A percentile compares a stretch with the other conserved stretches of the same genome.
Evolutionary conservation across 2,797 vertebrate species (phyloP).

Genomic region (Sibirionetta formosa): DNA sequence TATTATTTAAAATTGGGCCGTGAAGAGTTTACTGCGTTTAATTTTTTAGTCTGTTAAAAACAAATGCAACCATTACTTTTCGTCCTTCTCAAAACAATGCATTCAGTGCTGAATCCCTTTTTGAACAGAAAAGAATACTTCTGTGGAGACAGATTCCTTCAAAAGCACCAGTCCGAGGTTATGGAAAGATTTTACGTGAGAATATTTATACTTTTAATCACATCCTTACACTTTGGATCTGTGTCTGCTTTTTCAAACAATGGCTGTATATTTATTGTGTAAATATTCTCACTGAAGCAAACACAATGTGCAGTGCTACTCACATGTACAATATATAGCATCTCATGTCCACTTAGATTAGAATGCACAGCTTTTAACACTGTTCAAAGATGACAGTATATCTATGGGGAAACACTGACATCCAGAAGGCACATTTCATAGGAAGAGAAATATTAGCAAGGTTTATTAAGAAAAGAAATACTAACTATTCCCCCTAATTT

Average conservation of each 20-base stretch:
- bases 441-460: slow-evolving; percentile 77
- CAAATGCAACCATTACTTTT: slow-evolving; percentile 32
- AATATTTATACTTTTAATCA: slow-evolving; percentile 26
- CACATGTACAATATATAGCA: slow-evolving; percentile 84
- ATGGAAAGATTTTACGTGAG: slow-evolving; percentile 13
- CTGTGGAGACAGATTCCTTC: background rate
- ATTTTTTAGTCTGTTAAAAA: slow-evolving; percentile 39
- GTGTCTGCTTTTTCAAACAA: slow-evolving; percentile 61
- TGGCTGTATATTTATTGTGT: slow-evolving; percentile 62
- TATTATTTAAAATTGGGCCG: slow-evolving; percentile 14
- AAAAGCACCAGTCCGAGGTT: slow-evolving; percentile 1
- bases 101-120: slow-evolving; percentile 12
- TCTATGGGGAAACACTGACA: slow-evolving; percentile 91
- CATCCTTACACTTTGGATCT: slow-evolving; percentile 42
- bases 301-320: slow-evolving; percentile 60
- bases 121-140: slow-evolving; percentile 54
- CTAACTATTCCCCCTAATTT: background rate
- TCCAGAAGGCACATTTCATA: slow-evolving; percentile 89
- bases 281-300: slow-evolving; percentile 69
- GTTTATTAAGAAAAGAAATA: slow-evolving; percentile 54
- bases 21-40: slow-evolving; percentile 21
- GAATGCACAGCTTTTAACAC: slow-evolving; percentile 86
- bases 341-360: slow-evolving; percentile 92
- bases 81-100: slow-evolving; percentile 19
- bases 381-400: slow-evolving; percentile 91